Conservation (phyloP, 2,113 vertebrate genomes). For the Peromyscus leucopus region DNA sequence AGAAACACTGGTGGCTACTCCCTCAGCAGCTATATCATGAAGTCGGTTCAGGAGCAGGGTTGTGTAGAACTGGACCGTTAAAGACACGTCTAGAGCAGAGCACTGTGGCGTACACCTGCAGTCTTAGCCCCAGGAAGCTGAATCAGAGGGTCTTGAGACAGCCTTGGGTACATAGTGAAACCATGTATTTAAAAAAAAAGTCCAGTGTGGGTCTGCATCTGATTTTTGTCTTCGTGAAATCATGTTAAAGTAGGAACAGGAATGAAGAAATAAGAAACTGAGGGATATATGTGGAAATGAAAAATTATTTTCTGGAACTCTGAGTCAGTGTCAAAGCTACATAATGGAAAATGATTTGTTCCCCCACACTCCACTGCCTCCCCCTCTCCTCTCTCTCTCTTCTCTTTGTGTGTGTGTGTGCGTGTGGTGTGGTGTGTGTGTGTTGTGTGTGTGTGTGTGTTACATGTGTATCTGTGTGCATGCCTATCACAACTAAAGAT, state of each 20-base stretch:
- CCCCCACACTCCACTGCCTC: no score
- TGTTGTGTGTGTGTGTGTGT: no score
- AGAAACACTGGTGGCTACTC: not conserved
- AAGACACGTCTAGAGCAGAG: not conserved
- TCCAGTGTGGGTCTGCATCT: not conserved
- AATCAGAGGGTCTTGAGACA: not conserved
- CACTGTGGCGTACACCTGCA: not conserved
- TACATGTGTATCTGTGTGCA: not conserved
- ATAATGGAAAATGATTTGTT: not conserved
- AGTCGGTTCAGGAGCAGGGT: not conserved
- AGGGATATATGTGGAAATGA: not conserved
- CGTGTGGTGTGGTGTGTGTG: not conserved
- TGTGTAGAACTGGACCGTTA: not conserved
- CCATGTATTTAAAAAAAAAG: not conserved
- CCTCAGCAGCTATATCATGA: not conserved
- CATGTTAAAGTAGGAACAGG: not conserved
- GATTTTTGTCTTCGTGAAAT: not conserved
- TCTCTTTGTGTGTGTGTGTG: not conserved
- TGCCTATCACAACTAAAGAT: not conserved
- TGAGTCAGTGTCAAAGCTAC: not conserved
- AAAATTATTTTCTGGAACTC: slow-evolving; percentile 32
- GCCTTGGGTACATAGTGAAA: not conserved
- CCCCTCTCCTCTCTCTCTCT: no score
- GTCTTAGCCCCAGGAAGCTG: not conserved
- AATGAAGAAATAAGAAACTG: slow-evolving; percentile 19